These are phyloP conservation scores for Automeris io DNA, from an alignment of 2,888 invertebrate species.

Conservation along the genomic window DNA sequence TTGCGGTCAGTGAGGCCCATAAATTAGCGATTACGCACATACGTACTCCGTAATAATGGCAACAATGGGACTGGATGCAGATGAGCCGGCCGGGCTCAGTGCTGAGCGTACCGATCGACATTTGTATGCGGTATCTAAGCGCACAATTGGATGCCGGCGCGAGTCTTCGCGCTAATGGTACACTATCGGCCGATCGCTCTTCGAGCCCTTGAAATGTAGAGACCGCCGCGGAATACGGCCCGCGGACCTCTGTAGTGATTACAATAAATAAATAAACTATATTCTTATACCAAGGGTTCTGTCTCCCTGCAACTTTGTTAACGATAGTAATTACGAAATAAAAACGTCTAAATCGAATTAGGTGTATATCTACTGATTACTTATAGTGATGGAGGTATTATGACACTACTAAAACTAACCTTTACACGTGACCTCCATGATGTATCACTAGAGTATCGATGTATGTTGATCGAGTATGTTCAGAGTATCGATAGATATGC, in stretches of 20 bases:
- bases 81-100: conserved; percentile 50
- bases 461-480: no score
- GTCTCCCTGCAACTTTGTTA: no score
- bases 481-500: no score
- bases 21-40: conserved; percentile 73
- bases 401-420: no score
- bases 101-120: conserved; percentile 60
- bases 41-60: conserved; percentile 66
- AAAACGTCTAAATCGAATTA: no score
- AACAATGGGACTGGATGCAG: conserved; percentile 77
- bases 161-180: conserved; percentile 75
- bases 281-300: no score
- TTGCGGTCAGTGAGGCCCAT: conserved; percentile 51
- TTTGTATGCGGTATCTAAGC: conserved; percentile 76
- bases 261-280: conserved; percentile 59
- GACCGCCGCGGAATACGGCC: conserved; percentile 65
- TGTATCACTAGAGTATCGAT: no score
- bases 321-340: no score
- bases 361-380: no score
- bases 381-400: no score
- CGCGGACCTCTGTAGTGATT: conserved; percentile 58
- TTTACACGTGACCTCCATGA: no score
- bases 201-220: conserved; percentile 59
- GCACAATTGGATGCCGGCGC: conserved; percentile 76
- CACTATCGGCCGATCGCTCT: conserved; percentile 70